Conservation (phyloP, 2,797 vertebrate genomes). For the Scarus forsteni region DNA sequence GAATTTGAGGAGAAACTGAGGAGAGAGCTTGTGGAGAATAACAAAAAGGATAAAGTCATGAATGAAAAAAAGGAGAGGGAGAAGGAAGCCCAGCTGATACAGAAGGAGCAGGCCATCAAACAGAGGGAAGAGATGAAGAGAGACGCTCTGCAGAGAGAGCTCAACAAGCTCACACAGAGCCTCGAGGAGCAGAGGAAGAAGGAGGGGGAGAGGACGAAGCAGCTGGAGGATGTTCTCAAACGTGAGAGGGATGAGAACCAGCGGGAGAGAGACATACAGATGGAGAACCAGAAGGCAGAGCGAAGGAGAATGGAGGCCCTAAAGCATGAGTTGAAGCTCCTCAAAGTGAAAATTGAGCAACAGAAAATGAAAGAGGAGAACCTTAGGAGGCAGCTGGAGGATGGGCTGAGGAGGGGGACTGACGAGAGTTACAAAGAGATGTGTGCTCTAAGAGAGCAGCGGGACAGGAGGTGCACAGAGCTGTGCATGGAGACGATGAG, state of each 20-base stretch:
- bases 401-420: conserved; percentile 19
- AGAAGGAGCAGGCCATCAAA: conserved; percentile 56
- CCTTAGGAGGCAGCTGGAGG: conserved; percentile 45
- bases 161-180: conserved; percentile 47
- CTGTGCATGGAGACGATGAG: neutral
- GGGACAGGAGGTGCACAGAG: conserved; percentile 23
- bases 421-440: conserved; percentile 10
- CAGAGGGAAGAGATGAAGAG: conserved; percentile 53
- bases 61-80: conserved; percentile 52
- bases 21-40: conserved; percentile 45
- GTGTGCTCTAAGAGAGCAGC: conserved; percentile 10
- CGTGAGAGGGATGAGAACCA: conserved; percentile 56
- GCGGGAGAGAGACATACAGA: conserved; percentile 47
- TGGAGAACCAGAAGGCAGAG: conserved; percentile 60
- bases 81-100: conserved; percentile 44
- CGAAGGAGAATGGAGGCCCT: conserved; percentile 47
- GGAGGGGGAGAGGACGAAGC: conserved; percentile 51
- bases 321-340: conserved; percentile 44
- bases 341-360: conserved; percentile 45
- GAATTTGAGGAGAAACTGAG: conserved; percentile 42
- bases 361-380: conserved; percentile 38
- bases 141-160: conserved; percentile 55
- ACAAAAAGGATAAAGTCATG: conserved; percentile 39
- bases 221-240: conserved; percentile 50
- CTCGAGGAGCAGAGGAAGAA: conserved; percentile 51